These are phyloP conservation scores for Isaurus tuberculatus DNA, from an alignment of 92 coral and sea anemone species.

Conservation along the genomic window DNA sequence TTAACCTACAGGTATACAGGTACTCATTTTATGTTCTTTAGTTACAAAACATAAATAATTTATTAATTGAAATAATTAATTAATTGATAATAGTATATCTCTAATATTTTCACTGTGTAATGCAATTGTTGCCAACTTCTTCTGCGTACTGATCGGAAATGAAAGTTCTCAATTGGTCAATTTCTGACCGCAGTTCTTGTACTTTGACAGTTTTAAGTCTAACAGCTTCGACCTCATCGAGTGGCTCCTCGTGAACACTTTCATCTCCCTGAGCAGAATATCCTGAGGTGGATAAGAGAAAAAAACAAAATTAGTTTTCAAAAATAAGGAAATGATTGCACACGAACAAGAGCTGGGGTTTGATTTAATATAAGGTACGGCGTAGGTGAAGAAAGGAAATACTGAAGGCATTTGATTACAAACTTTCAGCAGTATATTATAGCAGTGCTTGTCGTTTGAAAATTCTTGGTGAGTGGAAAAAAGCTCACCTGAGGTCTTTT, in stretches of 20 bases:
- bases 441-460: no score
- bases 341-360: no score
- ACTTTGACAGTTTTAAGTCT: slow-evolving; percentile 62
- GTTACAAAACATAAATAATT: slow-evolving; percentile 7
- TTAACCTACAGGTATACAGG: no score
- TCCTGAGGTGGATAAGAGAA: slow-evolving; percentile 21
- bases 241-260: slow-evolving; percentile 25
- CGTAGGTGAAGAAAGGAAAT: background rate
- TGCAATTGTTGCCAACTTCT: slow-evolving; percentile 89
- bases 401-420: no score
- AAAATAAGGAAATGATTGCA: no score
- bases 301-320: background rate
- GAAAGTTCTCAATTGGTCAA: slow-evolving; percentile 76
- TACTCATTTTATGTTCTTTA: no score
- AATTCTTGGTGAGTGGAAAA: no score
- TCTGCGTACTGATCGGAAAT: slow-evolving; percentile 92
- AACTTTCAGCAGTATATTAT: no score
- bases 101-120: slow-evolving; percentile 65
- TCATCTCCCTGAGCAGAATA: slow-evolving; percentile 50
- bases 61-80: background rate
- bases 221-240: slow-evolving; percentile 67
- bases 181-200: slow-evolving; percentile 74
- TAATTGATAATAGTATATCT: no score
- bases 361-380: no score
- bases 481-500: no score